Percentiles rank a stretch among this genome's conserved stretches.
Evolutionary conservation across 2,113 vertebrate species (phyloP).

Genomic region (Gobio gobio): DNA sequence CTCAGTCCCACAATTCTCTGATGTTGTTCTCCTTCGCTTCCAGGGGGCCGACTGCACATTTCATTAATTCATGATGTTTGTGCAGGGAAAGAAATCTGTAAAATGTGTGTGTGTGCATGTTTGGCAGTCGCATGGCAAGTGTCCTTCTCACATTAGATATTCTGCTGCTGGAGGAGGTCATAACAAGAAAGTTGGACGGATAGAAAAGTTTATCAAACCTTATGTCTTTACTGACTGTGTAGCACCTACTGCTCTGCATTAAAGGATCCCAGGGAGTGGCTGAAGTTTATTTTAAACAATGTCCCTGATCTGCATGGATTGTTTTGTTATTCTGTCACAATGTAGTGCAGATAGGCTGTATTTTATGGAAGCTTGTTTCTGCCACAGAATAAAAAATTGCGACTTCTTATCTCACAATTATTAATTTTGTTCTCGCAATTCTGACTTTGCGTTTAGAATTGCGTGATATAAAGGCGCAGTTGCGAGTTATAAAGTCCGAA

Average conservation of each 20-base stretch:
- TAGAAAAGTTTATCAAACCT: background rate
- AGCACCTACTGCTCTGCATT: background rate
- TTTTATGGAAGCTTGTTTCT: too few relatives aligned
- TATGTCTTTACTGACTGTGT: background rate
- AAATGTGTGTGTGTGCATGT: background rate
- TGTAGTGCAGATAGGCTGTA: background rate
- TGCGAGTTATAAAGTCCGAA: too few relatives aligned
- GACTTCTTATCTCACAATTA: too few relatives aligned
- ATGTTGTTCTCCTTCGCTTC: background rate
- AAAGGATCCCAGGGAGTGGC: background rate
- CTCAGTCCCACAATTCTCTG: conserved; percentile 4
- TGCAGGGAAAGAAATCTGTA: background rate
- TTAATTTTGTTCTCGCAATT: too few relatives aligned
- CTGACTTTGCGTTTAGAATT: too few relatives aligned
- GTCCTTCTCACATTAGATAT: conserved; percentile 1
- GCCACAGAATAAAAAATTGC: too few relatives aligned
- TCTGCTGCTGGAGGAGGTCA: background rate
- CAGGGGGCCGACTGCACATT: background rate
- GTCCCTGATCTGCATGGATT: background rate
- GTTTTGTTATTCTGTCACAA: background rate
- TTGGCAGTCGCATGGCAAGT: background rate
- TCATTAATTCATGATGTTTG: conserved; percentile 42
- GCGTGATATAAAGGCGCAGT: too few relatives aligned
- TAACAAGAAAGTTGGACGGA: background rate
- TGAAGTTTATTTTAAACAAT: background rate